phyloP scores from a whole-genome alignment of 2,797 vertebrate genomes.

The Acipenser ruthenus region DNA sequence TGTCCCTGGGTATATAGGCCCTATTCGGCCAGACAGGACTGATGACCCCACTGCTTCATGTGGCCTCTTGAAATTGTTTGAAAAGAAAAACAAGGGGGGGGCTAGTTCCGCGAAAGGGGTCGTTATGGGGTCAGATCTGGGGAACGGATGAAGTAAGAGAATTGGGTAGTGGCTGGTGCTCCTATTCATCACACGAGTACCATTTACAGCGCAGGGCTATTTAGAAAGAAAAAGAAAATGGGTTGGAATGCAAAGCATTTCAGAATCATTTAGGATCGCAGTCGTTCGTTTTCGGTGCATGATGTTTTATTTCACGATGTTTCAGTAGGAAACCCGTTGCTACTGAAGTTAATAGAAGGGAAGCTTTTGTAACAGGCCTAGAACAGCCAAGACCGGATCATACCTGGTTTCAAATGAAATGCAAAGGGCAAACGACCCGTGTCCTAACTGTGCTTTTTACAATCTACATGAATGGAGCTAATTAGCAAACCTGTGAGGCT shows the following conservation, averaged over 20 bases:
- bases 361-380: not conserved
- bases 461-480: not conserved
- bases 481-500: not conserved
- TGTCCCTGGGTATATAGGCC: slow-evolving; percentile 68
- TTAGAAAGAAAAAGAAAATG: slow-evolving; percentile 17
- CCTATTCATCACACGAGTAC: slow-evolving; percentile 45
- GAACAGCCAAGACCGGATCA: not conserved
- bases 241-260: too few relatives aligned
- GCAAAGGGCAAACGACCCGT: not conserved
- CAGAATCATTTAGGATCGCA: too few relatives aligned
- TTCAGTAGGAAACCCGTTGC: too few relatives aligned
- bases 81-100: slow-evolving; percentile 30
- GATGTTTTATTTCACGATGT: too few relatives aligned
- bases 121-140: slow-evolving; percentile 57
- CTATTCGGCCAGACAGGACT: slow-evolving; percentile 78
- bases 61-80: slow-evolving; percentile 21
- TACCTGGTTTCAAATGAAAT: not conserved
- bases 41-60: slow-evolving; percentile 56
- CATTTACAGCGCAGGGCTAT: not conserved
- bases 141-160: slow-evolving; percentile 42
- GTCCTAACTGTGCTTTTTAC: not conserved
- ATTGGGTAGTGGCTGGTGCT: slow-evolving; percentile 62
- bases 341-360: too few relatives aligned
- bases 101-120: slow-evolving; percentile 59
- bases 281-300: too few relatives aligned